phyloP scores from a whole-genome alignment of 2,797 vertebrate genomes.

The Liasis olivaceus region DNA sequence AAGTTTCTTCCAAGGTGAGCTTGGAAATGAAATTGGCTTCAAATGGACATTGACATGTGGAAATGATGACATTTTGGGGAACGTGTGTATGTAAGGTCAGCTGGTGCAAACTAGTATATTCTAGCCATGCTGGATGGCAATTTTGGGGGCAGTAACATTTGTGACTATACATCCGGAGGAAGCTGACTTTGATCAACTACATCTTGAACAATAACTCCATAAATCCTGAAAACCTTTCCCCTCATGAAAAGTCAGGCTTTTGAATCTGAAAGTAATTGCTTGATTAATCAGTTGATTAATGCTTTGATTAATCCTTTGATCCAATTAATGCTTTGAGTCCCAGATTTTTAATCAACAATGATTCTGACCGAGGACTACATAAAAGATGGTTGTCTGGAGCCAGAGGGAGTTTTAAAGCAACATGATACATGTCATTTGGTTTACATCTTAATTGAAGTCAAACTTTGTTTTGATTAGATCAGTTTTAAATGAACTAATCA shows the following conservation, averaged over 20 bases:
- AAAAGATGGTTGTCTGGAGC: not conserved
- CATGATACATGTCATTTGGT: slow-evolving; percentile 13
- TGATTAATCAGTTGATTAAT: slow-evolving; percentile 22
- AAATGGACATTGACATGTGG: not conserved
- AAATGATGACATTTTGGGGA: not conserved
- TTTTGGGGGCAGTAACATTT: not conserved
- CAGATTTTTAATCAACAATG: slow-evolving; percentile 23
- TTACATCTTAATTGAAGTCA: slow-evolving; percentile 36
- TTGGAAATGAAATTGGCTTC: not conserved
- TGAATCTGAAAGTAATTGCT: slow-evolving; percentile 22
- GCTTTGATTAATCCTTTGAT: slow-evolving; percentile 25
- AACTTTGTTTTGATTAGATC: slow-evolving; percentile 33
- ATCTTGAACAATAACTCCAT: not conserved
- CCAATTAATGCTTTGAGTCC: slow-evolving; percentile 22
- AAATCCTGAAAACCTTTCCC: not conserved
- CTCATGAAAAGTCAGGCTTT: not conserved
- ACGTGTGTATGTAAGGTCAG: not conserved
- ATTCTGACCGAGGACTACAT: not conserved
- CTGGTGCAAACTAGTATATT: not conserved
- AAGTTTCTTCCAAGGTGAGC: not conserved
- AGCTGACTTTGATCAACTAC: not conserved
- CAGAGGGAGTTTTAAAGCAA: slow-evolving; percentile 12
- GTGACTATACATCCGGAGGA: not conserved
- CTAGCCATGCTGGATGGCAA: not conserved
- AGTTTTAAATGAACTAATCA: slow-evolving; percentile 44